A percentile compares a stretch with the other conserved stretches of the same genome.
phyloP scores from a whole-genome alignment of 2,113 vertebrate species.

The Psophia crepitans region DNA sequence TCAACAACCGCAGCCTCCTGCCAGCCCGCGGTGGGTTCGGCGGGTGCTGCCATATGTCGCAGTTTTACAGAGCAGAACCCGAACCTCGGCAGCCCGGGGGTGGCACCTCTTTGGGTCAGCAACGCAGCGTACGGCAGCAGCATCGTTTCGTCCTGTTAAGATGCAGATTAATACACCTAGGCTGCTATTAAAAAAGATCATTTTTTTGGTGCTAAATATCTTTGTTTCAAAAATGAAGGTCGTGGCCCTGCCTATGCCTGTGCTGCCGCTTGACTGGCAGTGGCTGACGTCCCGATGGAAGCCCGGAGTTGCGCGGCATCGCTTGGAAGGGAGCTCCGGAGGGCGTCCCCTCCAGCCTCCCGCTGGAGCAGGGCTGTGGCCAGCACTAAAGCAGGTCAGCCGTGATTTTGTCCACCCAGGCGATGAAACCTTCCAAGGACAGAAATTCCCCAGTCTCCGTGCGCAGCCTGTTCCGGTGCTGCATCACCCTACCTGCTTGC shows the following conservation, averaged over 20 bases:
- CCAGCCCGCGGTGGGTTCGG: neutral
- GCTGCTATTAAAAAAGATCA: neutral
- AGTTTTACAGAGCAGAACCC: neutral
- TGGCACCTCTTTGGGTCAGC: neutral
- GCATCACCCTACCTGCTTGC: neutral
- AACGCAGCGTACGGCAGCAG: neutral
- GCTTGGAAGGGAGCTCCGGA: neutral
- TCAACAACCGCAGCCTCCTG: neutral
- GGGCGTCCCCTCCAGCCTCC: neutral
- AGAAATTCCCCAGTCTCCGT: neutral
- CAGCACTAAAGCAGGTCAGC: neutral
- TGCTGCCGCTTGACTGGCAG: neutral
- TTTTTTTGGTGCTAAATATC: neutral
- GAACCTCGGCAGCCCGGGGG: neutral
- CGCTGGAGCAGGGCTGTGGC: neutral
- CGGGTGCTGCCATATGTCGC: neutral
- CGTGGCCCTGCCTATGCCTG: neutral
- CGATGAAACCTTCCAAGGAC: neutral
- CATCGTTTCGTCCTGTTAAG: neutral
- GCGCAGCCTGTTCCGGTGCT: neutral
- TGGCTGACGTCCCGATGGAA: neutral
- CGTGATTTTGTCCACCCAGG: neutral
- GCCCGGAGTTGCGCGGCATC: neutral
- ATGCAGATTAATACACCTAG: neutral
- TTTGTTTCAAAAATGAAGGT: neutral